Evolutionary conservation across 2,888 invertebrate genomes (phyloP).

Genomic region (Protodeltote pygarga): DNA sequence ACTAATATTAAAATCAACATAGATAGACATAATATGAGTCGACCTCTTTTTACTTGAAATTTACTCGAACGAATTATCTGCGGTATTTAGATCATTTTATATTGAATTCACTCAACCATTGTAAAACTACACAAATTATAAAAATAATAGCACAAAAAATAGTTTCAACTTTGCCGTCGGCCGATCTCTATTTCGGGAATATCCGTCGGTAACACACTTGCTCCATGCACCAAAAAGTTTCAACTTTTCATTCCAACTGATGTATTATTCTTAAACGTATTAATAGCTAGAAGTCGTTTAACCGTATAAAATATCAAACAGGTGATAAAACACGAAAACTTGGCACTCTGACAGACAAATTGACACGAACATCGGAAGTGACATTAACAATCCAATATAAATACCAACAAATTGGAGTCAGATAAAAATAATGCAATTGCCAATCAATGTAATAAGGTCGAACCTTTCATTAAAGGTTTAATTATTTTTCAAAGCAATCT

Average conservation of each 20-base stretch:
- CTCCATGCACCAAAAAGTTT: constrained; percentile 7
- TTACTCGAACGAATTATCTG: too few species aligned
- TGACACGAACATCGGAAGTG: constrained; percentile 51
- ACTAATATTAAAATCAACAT: too few species aligned
- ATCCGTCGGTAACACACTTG: constrained; percentile 44
- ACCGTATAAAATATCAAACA: constrained; percentile 42
- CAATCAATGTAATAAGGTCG: constrained; percentile 35
- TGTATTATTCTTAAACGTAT: constrained; percentile 12
- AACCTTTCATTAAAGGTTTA: constrained; percentile 28
- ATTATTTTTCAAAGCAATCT: constrained; percentile 17
- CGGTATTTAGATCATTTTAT: too few species aligned
- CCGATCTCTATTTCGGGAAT: constrained; percentile 37
- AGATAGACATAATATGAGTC: too few species aligned
- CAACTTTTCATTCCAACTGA: constrained; percentile 10
- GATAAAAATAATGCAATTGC: constrained; percentile 48
- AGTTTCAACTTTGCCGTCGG: constrained; percentile 34
- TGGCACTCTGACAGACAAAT: constrained; percentile 57
- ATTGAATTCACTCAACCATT: not conserved
- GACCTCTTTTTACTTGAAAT: too few species aligned
- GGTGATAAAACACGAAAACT: constrained; percentile 53
- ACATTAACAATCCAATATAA: constrained; percentile 55
- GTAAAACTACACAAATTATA: not conserved
- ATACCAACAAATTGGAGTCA: constrained; percentile 54
- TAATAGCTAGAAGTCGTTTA: constrained; percentile 37
- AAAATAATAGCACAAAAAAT: not conserved